Evolutionary conservation across 1,140 invertebrate genomes (phyloP), one percentile per base, ranked within the genome.

Genomic region (Psilanteris sp.): DNA sequence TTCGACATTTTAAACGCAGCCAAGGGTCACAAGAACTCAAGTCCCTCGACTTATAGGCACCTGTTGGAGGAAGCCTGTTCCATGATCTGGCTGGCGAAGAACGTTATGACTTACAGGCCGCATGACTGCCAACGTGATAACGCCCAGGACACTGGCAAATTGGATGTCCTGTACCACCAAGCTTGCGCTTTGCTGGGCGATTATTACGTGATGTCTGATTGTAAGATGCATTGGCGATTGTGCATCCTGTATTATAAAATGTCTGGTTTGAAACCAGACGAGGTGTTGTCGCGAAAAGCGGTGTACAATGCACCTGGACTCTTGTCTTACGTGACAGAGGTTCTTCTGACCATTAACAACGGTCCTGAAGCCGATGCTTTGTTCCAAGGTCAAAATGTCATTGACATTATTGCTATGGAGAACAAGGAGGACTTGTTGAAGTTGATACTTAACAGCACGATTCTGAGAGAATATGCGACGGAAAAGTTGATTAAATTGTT

Each of bases 1-100:
- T 89, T 90, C 20, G 93, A 93, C 75, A 91, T 93, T 61, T 84
- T 93, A 14, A 90, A 90, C 44, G 90, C 93, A 27, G 93, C 92
- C 0, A 90, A 90, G 29, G 89, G 87, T 29, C 92, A 93, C 81
- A 90, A 91, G 57, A 87, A 87, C 34, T 87, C 89, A 0, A 92
- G 91, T 74, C 91, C 91, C 0, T 81, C 79, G 8, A 93, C 92
- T 0, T 94, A 94, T 76, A 86, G 90, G 24, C 91, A 94, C 79
- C 84, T 94, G 15, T 78, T 94, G 18, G 89, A 90, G 61, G 93
- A 94, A 81, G 92, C 91, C 8, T 92, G 93, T 77, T 88, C 92
- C 54, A 89, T 93, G 48, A 83, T 93, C 37, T 86, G 90, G 43
- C 86, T 90, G 9, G 79, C 85, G 0, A 85, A 90, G 16, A 82